Evolutionary conservation across 1,140 invertebrate species (phyloP).

Genomic region (Radopholus similis): DNA sequence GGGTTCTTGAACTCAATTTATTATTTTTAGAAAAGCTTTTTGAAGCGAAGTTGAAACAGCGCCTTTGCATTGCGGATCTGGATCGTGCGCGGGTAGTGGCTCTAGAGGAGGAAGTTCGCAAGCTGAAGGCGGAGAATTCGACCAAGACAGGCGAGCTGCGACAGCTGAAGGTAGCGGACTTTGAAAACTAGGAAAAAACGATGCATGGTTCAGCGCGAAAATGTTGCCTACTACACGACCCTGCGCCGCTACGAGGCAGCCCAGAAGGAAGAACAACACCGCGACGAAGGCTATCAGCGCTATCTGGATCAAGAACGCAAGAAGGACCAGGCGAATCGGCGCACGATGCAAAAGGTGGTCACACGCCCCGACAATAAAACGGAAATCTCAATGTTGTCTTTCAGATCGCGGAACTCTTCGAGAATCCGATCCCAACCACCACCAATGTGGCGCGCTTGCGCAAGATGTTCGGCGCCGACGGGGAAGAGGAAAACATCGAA

Average conservation of each 20-base stretch:
- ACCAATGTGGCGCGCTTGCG: slow-evolving; percentile 3
- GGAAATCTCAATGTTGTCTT: no score
- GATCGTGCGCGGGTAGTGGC: not conserved
- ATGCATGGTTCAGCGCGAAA: not conserved
- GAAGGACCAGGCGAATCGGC: not conserved
- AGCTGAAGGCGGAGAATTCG: not conserved
- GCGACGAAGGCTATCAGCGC: not conserved
- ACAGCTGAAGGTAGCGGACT: not conserved
- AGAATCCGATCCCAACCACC: slow-evolving; percentile 9
- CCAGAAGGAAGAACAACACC: not conserved
- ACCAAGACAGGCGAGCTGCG: not conserved
- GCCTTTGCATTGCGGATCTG: slow-evolving; percentile 1
- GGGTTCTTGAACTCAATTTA: not conserved
- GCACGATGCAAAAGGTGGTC: not conserved
- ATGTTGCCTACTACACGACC: not conserved
- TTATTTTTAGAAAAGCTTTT: not conserved
- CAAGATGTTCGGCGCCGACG: not conserved
- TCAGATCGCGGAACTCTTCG: slow-evolving; percentile 8
- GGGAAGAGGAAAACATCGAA: not conserved
- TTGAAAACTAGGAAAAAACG: not conserved
- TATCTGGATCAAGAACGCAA: not conserved
- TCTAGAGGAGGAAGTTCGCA: slow-evolving; percentile 2
- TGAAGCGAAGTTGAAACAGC: slow-evolving; percentile 8
- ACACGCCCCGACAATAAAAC: no score
- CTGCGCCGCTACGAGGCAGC: not conserved